Conservation (phyloP, 2,113 vertebrate species). For the Corythornis vintsioides region DNA sequence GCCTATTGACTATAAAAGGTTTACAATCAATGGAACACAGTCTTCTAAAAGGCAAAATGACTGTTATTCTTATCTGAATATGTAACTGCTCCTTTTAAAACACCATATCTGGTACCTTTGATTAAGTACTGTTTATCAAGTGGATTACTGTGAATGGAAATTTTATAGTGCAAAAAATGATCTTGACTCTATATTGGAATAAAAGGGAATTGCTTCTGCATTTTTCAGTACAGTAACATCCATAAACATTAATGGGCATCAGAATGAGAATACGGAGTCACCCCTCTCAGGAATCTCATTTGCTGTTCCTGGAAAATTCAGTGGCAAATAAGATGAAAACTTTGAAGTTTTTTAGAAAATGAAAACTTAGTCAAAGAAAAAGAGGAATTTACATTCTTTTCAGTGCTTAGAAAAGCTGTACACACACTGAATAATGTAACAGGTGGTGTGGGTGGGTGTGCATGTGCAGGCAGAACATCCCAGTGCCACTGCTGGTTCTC, state of each 20-base stretch:
- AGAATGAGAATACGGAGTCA: not conserved
- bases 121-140: not conserved
- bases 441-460: slow-evolving; percentile 35
- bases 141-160: not conserved
- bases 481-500: slow-evolving; percentile 46
- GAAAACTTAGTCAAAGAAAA: not conserved
- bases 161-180: not conserved
- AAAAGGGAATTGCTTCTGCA: not conserved
- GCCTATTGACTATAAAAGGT: not conserved
- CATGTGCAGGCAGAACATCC: slow-evolving; percentile 59
- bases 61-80: not conserved
- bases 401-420: not conserved
- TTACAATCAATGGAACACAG: not conserved
- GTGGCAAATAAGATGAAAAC: not conserved
- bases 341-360: not conserved
- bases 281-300: not conserved
- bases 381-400: not conserved
- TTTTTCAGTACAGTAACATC: not conserved
- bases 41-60: not conserved
- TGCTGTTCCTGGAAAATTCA: not conserved
- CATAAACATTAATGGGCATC: not conserved
- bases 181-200: not conserved
- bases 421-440: slow-evolving; percentile 59
- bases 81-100: not conserved
- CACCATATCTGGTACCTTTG: not conserved